Conservation (phyloP, 2,113 vertebrate species). For the Phocoena sinus region DNA sequence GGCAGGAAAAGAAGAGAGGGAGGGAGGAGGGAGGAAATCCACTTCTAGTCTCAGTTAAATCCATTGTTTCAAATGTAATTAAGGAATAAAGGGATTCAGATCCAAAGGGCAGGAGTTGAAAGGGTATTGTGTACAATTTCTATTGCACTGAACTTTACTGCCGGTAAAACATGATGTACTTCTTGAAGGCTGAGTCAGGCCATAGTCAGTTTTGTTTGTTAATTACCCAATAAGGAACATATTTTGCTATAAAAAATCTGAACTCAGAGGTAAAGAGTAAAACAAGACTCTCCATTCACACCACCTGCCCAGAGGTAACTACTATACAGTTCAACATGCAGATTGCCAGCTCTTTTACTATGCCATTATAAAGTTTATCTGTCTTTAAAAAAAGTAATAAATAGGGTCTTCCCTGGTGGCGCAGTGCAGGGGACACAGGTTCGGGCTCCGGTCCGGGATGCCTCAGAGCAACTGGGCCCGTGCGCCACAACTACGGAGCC, state of each 20-base stretch:
- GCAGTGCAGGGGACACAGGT: too few relatives aligned
- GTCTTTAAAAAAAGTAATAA: not conserved
- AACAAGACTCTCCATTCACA: not conserved
- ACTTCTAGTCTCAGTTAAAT: not conserved
- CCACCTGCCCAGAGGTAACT: not conserved
- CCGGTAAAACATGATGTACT: not conserved
- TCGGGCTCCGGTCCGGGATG: too few relatives aligned
- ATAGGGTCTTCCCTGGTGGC: not conserved
- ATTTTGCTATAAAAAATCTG: not conserved
- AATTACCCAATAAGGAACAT: not conserved
- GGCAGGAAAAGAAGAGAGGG: too few relatives aligned
- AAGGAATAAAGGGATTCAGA: not conserved
- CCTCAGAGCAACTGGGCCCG: too few relatives aligned
- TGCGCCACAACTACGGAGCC: too few relatives aligned
- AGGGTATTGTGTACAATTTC: not conserved
- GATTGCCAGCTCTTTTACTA: not conserved
- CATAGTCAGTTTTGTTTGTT: not conserved
- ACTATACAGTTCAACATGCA: not conserved
- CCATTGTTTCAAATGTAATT: not conserved
- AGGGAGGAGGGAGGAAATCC: not conserved
- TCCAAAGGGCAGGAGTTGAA: not conserved
- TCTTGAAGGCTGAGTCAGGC: not conserved
- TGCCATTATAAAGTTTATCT: not conserved
- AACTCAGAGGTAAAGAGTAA: not conserved
- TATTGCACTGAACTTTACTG: not conserved